Evolutionary conservation across 2,797 vertebrate genomes (phyloP).

Genomic region (Rhinogobio ventralis): DNA sequence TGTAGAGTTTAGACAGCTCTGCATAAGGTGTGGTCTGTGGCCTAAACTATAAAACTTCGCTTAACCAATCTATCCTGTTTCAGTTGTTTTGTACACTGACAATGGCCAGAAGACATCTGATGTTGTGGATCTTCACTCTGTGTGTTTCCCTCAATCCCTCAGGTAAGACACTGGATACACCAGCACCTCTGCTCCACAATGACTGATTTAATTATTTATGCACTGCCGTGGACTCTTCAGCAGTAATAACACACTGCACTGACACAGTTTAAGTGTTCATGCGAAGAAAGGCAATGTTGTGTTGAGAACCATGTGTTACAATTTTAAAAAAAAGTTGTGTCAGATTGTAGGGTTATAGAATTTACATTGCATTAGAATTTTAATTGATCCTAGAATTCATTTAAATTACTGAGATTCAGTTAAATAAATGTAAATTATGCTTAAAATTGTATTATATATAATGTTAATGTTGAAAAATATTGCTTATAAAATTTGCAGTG

Average conservation of each 20-base stretch:
- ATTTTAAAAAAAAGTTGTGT: not conserved
- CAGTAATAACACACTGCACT: slow-evolving; percentile 1
- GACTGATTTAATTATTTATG: slow-evolving; percentile 67
- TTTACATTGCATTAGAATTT: not conserved
- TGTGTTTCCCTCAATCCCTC: slow-evolving; percentile 62
- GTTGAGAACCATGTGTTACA: not conserved
- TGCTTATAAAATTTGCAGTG: not conserved
- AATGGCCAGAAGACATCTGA: slow-evolving; percentile 66
- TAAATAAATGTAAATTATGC: not conserved
- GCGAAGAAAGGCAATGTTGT: not conserved
- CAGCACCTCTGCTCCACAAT: slow-evolving; percentile 46
- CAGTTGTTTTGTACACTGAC: slow-evolving; percentile 61
- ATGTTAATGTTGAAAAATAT: not conserved
- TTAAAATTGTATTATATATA: not conserved
- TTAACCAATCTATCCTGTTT: slow-evolving; percentile 49
- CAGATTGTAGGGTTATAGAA: not conserved
- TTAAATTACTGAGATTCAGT: not conserved
- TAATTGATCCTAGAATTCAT: not conserved
- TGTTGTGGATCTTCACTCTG: slow-evolving; percentile 73
- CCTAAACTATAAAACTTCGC: slow-evolving; percentile 53
- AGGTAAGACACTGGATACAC: slow-evolving; percentile 73
- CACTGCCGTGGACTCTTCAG: slow-evolving; percentile 31
- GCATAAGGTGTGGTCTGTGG: slow-evolving; percentile 66
- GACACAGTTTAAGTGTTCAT: not conserved
- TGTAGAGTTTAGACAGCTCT: not conserved